These are phyloP conservation scores for Magallana angulata DNA, from an alignment of 1,140 invertebrate species.

Conservation along the genomic window DNA sequence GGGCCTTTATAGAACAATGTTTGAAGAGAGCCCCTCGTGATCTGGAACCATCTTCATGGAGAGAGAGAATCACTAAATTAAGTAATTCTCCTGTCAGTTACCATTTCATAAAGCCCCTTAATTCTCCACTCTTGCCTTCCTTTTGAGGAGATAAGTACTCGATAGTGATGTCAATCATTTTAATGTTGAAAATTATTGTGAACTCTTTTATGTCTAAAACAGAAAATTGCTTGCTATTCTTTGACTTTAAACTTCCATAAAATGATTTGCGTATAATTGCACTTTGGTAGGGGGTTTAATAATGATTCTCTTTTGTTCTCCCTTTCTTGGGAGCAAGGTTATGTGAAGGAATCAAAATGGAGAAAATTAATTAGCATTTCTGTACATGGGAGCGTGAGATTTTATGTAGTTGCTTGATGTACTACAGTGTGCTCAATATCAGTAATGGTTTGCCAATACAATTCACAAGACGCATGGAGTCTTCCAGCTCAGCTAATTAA, in stretches of 20 bases:
- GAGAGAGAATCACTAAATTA: too few species aligned
- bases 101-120: neutral
- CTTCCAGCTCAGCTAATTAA: neutral
- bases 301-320: neutral
- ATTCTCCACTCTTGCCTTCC: neutral
- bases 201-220: neutral
- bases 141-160: neutral
- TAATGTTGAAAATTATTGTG: neutral
- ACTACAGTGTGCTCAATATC: neutral
- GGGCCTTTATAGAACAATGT: too few species aligned
- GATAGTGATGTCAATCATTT: neutral
- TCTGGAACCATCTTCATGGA: too few species aligned
- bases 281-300: neutral
- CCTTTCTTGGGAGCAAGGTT: neutral
- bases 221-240: neutral
- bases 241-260: neutral
- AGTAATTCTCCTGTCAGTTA: neutral
- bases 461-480: slow-evolving; percentile 1
- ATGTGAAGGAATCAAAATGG: neutral
- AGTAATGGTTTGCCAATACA: slow-evolving; percentile 16
- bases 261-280: neutral
- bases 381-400: neutral
- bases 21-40: too few species aligned
- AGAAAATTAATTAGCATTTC: slow-evolving; percentile 31
- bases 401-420: neutral